Conservation (phyloP, 2,113 vertebrate genomes). For the Hystrix brachyura region DNA sequence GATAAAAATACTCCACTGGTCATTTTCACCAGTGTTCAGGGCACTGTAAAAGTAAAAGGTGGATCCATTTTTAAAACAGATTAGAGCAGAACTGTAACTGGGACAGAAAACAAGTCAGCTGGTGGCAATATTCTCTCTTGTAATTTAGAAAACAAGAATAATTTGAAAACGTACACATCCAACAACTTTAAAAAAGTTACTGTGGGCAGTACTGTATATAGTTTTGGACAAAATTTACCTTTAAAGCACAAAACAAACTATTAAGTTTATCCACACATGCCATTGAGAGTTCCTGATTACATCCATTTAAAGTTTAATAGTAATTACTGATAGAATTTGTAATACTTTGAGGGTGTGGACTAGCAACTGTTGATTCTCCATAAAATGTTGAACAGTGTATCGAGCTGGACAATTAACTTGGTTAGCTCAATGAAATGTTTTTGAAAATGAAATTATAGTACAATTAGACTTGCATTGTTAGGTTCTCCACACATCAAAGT, state of each 20-base stretch:
- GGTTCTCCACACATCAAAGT: conserved; percentile 8
- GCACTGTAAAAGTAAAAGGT: not conserved
- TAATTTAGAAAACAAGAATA: not conserved
- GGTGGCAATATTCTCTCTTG: not conserved
- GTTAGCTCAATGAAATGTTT: not conserved
- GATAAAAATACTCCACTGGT: not conserved
- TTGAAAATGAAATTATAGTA: conserved; percentile 1
- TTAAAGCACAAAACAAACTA: conserved; percentile 40
- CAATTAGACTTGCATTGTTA: conserved; percentile 8
- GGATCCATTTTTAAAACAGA: not conserved
- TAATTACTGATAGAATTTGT: not conserved
- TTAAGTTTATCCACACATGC: not conserved
- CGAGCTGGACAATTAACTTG: not conserved
- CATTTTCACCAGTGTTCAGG: not conserved
- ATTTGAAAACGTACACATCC: not conserved
- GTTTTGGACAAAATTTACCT: not conserved
- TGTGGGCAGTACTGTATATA: not conserved
- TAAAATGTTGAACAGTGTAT: not conserved
- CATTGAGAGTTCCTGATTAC: not conserved
- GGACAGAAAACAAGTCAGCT: not conserved
- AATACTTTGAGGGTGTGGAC: not conserved
- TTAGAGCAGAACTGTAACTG: not conserved
- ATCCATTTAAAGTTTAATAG: not conserved
- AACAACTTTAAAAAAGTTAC: not conserved
- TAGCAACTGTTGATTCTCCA: conserved; percentile 48